These are phyloP conservation scores for Dromius quadrimaculatus DNA, from an alignment of 2,888 invertebrate species.

Conservation along the genomic window DNA sequence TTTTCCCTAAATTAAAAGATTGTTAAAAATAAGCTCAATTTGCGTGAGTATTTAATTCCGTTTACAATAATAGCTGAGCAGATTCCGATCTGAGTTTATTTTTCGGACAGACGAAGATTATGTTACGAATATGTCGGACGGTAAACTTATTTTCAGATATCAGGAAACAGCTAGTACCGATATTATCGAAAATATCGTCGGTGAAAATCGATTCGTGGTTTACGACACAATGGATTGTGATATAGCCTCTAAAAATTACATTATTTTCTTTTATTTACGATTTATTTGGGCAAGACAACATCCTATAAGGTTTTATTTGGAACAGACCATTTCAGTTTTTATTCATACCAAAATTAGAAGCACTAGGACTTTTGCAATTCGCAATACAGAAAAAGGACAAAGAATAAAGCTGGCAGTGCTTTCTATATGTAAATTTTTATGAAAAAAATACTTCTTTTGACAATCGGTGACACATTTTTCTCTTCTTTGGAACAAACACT, in stretches of 20 bases:
- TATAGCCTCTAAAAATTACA: constrained; percentile 1
- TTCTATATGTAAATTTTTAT: too few species aligned
- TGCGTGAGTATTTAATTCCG: too few species aligned
- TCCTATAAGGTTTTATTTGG: background rate
- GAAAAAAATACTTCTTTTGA: too few species aligned
- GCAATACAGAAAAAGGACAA: too few species aligned
- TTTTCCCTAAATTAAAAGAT: too few species aligned
- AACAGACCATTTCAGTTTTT: background rate
- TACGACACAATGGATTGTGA: background rate
- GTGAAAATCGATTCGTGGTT: background rate
- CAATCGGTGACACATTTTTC: too few species aligned
- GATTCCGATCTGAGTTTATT: background rate
- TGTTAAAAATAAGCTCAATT: too few species aligned
- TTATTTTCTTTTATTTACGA: background rate
- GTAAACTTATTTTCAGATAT: constrained; percentile 15
- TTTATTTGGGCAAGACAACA: constrained; percentile 4
- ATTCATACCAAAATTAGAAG: background rate
- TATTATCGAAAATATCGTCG: background rate
- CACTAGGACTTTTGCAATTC: too few species aligned
- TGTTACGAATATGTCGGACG: background rate
- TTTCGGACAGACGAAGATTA: constrained; percentile 2
- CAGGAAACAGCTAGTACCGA: background rate
- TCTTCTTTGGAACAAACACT: too few species aligned
- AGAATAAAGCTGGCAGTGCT: too few species aligned
- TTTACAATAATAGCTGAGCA: background rate